Percentiles rank a stretch among this genome's conserved stretches.
Conservation (phyloP, 2,113 vertebrate species). For the Ictalurus punctatus region DNA sequence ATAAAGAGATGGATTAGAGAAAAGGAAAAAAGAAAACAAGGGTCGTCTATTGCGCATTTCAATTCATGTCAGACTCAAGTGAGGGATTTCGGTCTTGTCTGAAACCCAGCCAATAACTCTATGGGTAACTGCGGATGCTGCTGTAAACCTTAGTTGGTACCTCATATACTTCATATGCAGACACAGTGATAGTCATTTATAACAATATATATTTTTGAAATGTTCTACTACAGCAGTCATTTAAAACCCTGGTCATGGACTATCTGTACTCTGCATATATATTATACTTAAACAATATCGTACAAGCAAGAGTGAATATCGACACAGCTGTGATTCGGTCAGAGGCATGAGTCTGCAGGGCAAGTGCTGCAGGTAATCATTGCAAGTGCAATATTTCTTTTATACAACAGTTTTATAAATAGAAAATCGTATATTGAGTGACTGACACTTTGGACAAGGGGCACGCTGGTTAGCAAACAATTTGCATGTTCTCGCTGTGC, state of each 20-base stretch:
- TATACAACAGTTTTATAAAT: not conserved
- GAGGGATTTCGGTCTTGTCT: not conserved
- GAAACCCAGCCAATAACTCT: not conserved
- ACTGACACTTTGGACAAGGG: not conserved
- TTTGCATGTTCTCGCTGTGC: too few species aligned
- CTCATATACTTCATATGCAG: not conserved
- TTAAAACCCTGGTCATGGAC: not conserved
- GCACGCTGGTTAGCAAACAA: too few species aligned
- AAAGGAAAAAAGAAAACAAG: not conserved
- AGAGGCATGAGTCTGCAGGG: not conserved
- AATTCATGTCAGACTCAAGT: not conserved
- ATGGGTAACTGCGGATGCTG: not conserved
- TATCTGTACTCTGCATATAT: not conserved
- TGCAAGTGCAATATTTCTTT: not conserved
- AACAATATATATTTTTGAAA: not conserved
- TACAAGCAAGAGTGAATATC: not conserved
- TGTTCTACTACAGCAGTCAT: not conserved
- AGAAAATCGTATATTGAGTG: not conserved
- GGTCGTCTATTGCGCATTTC: not conserved
- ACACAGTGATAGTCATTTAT: not conserved
- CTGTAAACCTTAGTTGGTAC: not conserved
- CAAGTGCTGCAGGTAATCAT: not conserved
- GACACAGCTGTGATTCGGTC: not conserved
- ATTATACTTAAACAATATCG: not conserved
- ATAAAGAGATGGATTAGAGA: constrained; percentile 3